Conservation (phyloP, 2,797 vertebrate genomes). For the Nannoperca australis region DNA sequence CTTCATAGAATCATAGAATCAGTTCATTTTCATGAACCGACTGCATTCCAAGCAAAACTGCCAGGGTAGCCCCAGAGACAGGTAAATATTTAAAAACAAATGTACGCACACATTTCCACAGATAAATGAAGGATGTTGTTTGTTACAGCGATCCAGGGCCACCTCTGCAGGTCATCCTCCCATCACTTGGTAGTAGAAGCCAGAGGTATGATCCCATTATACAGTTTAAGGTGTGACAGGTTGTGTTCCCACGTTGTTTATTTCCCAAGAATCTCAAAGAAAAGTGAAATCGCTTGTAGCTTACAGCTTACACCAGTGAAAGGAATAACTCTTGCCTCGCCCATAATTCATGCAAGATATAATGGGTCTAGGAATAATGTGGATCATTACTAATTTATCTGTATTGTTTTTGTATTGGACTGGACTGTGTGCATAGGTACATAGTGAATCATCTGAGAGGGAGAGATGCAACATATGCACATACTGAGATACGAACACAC, state of each 20-base stretch:
- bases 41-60: constrained; percentile 20
- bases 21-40: constrained; percentile 3
- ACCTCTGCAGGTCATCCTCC: constrained; percentile 5
- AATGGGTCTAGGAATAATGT: constrained; percentile 12
- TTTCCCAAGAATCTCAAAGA: constrained; percentile 11
- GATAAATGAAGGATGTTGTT: constrained; percentile 9
- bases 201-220: constrained; percentile 31
- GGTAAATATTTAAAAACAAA: constrained; percentile 23
- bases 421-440: not conserved
- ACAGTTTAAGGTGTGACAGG: constrained; percentile 24
- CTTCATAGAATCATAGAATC: not conserved
- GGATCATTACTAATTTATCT: not conserved
- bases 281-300: not conserved
- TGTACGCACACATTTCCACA: constrained; percentile 30
- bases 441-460: constrained; percentile 10
- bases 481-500: constrained; percentile 5
- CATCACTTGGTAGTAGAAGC: not conserved
- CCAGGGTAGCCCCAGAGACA: constrained; percentile 11
- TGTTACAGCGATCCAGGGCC: not conserved
- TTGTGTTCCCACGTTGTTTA: constrained; percentile 27
- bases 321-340: not conserved
- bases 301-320: not conserved
- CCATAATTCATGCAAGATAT: constrained; percentile 13
- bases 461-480: constrained; percentile 26
- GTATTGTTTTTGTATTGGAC: constrained; percentile 3